Conservation (phyloP, 2,797 vertebrate species). For the Anableps anableps region DNA sequence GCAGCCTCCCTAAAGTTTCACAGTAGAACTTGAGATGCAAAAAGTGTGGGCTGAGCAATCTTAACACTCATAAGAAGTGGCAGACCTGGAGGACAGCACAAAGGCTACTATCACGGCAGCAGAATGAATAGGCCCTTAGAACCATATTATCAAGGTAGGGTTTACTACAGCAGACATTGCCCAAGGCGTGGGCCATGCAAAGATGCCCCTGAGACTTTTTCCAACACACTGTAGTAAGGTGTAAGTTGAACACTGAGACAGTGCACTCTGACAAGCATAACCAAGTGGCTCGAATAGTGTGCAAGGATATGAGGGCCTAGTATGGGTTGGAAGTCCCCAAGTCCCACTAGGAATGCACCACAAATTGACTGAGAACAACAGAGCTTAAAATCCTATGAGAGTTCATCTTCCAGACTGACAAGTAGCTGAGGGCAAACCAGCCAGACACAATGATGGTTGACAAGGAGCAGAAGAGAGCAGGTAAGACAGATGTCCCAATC, state of each 20-base stretch:
- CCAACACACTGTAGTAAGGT: constrained; percentile 1
- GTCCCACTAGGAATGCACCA: constrained; percentile 2
- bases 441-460: constrained; percentile 18
- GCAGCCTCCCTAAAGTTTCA: not conserved
- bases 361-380: constrained; percentile 7
- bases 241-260: constrained; percentile 2
- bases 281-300: not conserved
- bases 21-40: constrained; percentile 7
- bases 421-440: constrained; percentile 12
- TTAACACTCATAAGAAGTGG: not conserved
- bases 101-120: not conserved
- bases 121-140: constrained; percentile 9
- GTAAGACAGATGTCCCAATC: constrained; percentile 12
- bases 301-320: not conserved
- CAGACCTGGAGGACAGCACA: not conserved
- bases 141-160: constrained; percentile 1
- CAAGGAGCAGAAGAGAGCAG: constrained; percentile 17
- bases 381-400: constrained; percentile 8
- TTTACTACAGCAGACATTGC: constrained; percentile 4
- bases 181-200: constrained; percentile 5
- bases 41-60: constrained; percentile 7
- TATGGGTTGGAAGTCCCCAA: constrained; percentile 5
- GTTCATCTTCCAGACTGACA: constrained; percentile 14
- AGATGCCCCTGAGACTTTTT: constrained; percentile 6
- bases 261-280: constrained; percentile 5